Evolutionary conservation across 1,140 invertebrate species (phyloP).

Genomic region (Drosophila pandora): DNA sequence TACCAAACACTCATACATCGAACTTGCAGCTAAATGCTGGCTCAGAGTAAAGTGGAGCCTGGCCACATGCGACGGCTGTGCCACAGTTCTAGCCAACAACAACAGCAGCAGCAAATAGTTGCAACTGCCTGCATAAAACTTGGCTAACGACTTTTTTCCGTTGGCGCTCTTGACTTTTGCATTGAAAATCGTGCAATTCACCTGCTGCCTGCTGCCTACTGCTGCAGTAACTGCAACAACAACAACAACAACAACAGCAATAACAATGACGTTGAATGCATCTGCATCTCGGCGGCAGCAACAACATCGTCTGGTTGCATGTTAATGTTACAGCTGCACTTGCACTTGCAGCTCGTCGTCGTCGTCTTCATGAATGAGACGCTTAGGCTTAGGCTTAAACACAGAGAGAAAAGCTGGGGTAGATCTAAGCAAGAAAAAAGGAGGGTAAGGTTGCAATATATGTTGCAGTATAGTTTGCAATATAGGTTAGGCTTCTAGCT

Average conservation of each 20-base stretch:
- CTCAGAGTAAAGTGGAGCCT: conserved; percentile 28
- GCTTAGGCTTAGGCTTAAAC: conserved; percentile 48
- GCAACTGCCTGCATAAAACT: conserved; percentile 75
- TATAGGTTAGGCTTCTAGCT: too few relatives aligned
- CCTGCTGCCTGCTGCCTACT: conserved; percentile 54
- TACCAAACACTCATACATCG: conserved; percentile 71
- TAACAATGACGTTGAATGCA: conserved; percentile 73
- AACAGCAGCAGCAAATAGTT: conserved; percentile 57
- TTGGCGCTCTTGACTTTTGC: conserved; percentile 81
- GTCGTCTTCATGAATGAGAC: conserved; percentile 72
- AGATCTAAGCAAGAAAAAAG: background rate
- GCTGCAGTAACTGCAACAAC: conserved; percentile 50
- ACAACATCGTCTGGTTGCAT: conserved; percentile 64
- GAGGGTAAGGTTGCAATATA: background rate
- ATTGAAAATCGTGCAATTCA: conserved; percentile 83
- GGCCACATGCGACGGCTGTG: conserved; percentile 48
- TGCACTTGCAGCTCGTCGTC: conserved; percentile 73
- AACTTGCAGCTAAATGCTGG: conserved; percentile 18
- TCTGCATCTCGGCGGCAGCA: conserved; percentile 67
- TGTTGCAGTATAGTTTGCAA: too few relatives aligned
- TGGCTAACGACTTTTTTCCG: conserved; percentile 82
- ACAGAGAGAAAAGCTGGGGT: background rate
- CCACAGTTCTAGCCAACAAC: conserved; percentile 61
- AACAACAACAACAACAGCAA: conserved; percentile 26
- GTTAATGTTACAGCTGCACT: conserved; percentile 81